phyloP scores from a whole-genome alignment of 2,888 invertebrate species.

The Thymelicus acteon region DNA sequence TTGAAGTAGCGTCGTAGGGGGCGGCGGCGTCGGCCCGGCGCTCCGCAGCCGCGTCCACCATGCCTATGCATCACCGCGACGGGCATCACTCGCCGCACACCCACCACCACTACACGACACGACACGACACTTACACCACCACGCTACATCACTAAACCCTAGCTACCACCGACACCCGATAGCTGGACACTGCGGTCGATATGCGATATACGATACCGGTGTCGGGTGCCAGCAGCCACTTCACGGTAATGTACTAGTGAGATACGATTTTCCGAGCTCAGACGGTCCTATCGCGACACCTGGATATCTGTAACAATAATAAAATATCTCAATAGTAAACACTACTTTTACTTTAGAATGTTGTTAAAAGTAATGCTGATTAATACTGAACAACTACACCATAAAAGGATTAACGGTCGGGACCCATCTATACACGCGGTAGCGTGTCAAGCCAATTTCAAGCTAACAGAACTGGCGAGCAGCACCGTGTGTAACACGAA shows the following conservation, averaged over 20 bases:
- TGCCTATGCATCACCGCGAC: slow-evolving; percentile 83
- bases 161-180: slow-evolving; percentile 49
- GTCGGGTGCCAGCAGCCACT: slow-evolving; percentile 20
- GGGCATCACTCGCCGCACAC: slow-evolving; percentile 74
- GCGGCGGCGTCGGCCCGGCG: slow-evolving; percentile 78
- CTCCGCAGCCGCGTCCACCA: slow-evolving; percentile 84
- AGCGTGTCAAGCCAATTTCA: too few relatives aligned
- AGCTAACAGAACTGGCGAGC: too few relatives aligned
- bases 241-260: slow-evolving; percentile 34
- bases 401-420: too few relatives aligned
- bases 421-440: too few relatives aligned
- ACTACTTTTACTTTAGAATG: too few relatives aligned
- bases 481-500: too few relatives aligned
- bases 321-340: slow-evolving; percentile 6
- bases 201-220: slow-evolving; percentile 40
- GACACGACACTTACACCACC: slow-evolving; percentile 52
- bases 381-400: too few relatives aligned
- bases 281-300: slow-evolving; percentile 7
- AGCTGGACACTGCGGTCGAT: slow-evolving; percentile 61
- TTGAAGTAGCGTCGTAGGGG: slow-evolving; percentile 70
- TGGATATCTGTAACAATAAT: slow-evolving; percentile 23
- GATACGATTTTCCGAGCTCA: slow-evolving; percentile 23
- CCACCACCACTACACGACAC: slow-evolving; percentile 69
- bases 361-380: too few relatives aligned
- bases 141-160: slow-evolving; percentile 55